Evolutionary conservation across 2,888 invertebrate genomes (phyloP).

Genomic region (Sicus ferrugineus): DNA sequence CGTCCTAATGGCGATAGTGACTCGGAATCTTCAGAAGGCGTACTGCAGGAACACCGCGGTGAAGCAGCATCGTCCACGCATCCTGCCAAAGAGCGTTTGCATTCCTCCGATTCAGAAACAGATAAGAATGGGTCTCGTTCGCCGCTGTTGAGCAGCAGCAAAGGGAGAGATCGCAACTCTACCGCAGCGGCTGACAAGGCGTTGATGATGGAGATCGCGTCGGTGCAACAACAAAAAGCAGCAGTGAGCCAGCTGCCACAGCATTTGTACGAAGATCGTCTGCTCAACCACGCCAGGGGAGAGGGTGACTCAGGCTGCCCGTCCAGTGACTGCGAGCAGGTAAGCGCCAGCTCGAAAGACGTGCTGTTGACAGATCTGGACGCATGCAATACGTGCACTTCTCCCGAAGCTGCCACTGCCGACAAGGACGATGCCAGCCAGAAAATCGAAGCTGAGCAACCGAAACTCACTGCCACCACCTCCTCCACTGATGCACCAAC

Average conservation of each 20-base stretch:
- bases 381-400: constrained; percentile 47
- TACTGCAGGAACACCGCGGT: background rate
- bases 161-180: constrained; percentile 35
- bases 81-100: constrained; percentile 47
- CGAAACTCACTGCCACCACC: constrained; percentile 47
- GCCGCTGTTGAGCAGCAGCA: constrained; percentile 69
- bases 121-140: constrained; percentile 77
- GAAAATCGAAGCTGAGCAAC: constrained; percentile 25
- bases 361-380: constrained; percentile 67
- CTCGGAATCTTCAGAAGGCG: background rate
- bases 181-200: constrained; percentile 47
- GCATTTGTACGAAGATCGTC: constrained; percentile 29
- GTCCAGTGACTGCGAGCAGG: constrained; percentile 68
- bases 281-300: constrained; percentile 44
- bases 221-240: constrained; percentile 41
- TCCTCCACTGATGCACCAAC: constrained; percentile 37
- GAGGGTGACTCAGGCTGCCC: constrained; percentile 66
- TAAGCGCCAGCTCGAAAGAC: constrained; percentile 77
- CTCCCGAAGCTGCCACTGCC: constrained; percentile 56
- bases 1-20: constrained; percentile 32
- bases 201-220: constrained; percentile 48
- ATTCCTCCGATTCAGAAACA: constrained; percentile 71
- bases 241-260: constrained; percentile 23
- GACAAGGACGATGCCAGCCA: background rate
- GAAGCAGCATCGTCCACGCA: constrained; percentile 11